These are phyloP conservation scores for Caenorhabditis macrosperma DNA, from an alignment of 2,888 invertebrate species.

Conservation along the genomic window DNA sequence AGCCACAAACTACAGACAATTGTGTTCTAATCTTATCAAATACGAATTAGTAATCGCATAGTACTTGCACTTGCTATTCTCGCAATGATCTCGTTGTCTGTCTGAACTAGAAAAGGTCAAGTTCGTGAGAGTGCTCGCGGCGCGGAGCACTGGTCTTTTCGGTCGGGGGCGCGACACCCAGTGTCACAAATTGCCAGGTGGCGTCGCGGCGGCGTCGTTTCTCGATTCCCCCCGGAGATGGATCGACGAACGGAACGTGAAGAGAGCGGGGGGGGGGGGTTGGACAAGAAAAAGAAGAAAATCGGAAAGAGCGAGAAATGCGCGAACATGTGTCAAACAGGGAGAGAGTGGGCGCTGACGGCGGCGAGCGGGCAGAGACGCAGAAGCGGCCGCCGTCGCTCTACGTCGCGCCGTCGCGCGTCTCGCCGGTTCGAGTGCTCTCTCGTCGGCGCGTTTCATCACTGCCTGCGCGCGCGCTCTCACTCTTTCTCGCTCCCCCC, in stretches of 20 bases:
- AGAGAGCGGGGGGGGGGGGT: not conserved
- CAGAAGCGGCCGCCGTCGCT: not conserved
- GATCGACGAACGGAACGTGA: not conserved
- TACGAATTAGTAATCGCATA: no score
- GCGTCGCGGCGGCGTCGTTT: no score
- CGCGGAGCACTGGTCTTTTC: not conserved
- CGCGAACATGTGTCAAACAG: not conserved
- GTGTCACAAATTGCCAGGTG: conserved; percentile 7
- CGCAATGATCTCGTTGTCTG: no score
- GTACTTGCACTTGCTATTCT: no score
- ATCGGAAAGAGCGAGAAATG: not conserved
- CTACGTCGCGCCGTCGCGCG: conserved; percentile 12
- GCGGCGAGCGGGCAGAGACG: conserved; percentile 20
- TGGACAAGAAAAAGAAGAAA: not conserved
- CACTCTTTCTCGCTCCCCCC: not conserved
- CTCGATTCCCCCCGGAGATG: not conserved
- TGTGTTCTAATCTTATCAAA: not conserved
- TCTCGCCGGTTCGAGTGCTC: not conserved
- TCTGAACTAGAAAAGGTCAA: not conserved
- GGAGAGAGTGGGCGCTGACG: not conserved
- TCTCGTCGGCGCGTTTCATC: not conserved
- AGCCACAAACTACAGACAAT: not conserved
- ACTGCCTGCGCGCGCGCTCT: conserved; percentile 2
- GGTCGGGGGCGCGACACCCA: not conserved
- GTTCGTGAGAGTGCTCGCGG: not conserved